phyloP scores from a whole-genome alignment of 2,888 invertebrate genomes.

The Syrista parreyssii region DNA sequence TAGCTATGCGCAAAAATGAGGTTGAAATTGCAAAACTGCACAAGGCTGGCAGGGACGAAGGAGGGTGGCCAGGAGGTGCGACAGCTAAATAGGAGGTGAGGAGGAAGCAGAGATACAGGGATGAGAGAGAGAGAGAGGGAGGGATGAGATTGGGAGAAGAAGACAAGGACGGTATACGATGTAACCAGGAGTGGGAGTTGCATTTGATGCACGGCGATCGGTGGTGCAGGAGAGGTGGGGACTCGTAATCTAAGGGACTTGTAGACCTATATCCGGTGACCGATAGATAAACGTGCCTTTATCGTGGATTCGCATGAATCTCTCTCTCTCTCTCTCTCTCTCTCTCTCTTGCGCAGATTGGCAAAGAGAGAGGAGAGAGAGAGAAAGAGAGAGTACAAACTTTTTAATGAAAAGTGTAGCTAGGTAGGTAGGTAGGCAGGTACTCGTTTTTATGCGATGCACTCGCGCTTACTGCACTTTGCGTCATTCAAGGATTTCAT shows the following conservation, averaged over 20 bases:
- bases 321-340: constrained; percentile 15
- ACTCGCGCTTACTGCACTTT: constrained; percentile 11
- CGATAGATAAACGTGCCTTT: constrained; percentile 53
- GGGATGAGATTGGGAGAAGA: constrained; percentile 1
- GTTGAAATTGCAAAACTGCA: constrained; percentile 63
- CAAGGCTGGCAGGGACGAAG: constrained; percentile 12
- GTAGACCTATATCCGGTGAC: constrained; percentile 54
- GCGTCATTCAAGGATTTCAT: constrained; percentile 5
- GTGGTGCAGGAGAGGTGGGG: constrained; percentile 17
- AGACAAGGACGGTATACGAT: not conserved
- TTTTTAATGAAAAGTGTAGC: no score
- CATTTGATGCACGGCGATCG: constrained; percentile 28
- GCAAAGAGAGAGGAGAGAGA: no score
- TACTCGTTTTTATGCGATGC: no score
- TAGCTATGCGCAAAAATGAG: constrained; percentile 63
- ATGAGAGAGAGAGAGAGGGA: constrained; percentile 18
- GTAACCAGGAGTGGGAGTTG: not conserved
- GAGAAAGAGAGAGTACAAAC: no score
- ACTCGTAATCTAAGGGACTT: constrained; percentile 53
- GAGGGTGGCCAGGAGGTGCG: constrained; percentile 14
- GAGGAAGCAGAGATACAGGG: constrained; percentile 1
- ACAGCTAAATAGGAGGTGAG: constrained; percentile 17
- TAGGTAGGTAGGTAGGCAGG: no score
- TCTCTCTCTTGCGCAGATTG: no score
- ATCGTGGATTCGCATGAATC: constrained; percentile 49